phyloP scores from a whole-genome alignment of 2,113 vertebrate species.

The Cettia cetti region DNA sequence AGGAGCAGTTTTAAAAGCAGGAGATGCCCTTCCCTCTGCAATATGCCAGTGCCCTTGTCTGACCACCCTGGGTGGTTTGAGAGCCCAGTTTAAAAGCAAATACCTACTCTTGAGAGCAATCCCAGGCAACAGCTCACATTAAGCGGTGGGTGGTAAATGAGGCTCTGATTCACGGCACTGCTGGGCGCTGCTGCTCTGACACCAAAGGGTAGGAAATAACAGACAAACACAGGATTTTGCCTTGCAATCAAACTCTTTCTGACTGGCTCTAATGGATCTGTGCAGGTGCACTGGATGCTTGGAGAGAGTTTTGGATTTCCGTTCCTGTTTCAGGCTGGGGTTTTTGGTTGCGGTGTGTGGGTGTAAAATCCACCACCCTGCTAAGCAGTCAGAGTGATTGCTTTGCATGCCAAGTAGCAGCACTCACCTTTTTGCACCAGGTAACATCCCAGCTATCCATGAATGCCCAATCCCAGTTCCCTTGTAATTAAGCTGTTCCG shows the following conservation, averaged over 20 bases:
- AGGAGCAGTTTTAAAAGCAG: background rate
- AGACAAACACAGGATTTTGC: background rate
- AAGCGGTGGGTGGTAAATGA: background rate
- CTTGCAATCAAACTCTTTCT: background rate
- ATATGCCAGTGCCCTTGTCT: background rate
- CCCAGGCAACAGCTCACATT: background rate
- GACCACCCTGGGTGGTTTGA: background rate
- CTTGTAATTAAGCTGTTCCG: background rate
- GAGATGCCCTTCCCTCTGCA: background rate
- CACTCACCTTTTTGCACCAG: background rate
- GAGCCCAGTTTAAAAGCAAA: background rate
- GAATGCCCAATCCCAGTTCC: background rate
- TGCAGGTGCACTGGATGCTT: slow-evolving; percentile 12
- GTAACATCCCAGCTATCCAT: background rate
- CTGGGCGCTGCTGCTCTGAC: background rate
- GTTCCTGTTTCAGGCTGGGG: background rate
- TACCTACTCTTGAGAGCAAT: background rate
- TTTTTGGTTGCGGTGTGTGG: background rate
- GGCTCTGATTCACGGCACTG: background rate
- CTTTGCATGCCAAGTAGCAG: background rate
- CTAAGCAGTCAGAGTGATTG: background rate
- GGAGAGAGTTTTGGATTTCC: background rate
- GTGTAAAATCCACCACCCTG: background rate
- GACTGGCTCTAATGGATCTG: background rate
- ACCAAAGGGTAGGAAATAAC: background rate